Evolutionary conservation across 2,888 invertebrate species (phyloP).

Genomic region (Timema podura): DNA sequence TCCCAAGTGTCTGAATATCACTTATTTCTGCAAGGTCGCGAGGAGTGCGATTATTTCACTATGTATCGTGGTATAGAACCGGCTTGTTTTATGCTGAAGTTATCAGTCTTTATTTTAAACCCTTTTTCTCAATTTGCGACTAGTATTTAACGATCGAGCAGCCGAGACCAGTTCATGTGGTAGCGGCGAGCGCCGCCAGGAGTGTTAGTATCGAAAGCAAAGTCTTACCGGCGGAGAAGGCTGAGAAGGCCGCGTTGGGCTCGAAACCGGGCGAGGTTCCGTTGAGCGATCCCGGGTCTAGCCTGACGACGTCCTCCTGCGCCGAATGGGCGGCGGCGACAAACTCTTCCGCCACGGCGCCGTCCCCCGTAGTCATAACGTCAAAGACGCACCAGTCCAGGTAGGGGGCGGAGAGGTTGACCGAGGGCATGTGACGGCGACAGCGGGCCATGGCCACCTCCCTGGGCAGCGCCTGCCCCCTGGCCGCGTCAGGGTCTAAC

Average conservation of each 20-base stretch:
- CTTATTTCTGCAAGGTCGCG: too few relatives aligned
- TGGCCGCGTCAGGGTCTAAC: conserved; percentile 42
- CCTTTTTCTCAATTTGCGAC: too few relatives aligned
- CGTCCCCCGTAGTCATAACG: conserved; percentile 50
- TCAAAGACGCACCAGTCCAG: conserved; percentile 57
- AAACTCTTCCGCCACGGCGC: conserved; percentile 44
- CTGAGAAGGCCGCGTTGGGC: not conserved
- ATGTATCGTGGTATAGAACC: too few relatives aligned
- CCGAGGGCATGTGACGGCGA: conserved; percentile 29
- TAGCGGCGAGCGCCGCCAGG: conserved; percentile 6
- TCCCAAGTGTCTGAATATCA: too few relatives aligned
- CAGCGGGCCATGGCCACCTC: conserved; percentile 36
- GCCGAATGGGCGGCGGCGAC: conserved; percentile 47
- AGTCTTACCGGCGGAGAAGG: not conserved
- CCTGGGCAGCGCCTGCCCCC: conserved; percentile 35
- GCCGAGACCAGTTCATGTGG: too few relatives aligned
- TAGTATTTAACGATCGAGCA: too few relatives aligned
- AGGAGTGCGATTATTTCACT: too few relatives aligned
- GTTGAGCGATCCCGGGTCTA: conserved; percentile 37
- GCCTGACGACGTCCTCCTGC: conserved; percentile 39
- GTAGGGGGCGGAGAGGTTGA: conserved; percentile 47
- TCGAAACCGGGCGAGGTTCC: not conserved
- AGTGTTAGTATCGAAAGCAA: not conserved
- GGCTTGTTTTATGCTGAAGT: too few relatives aligned
- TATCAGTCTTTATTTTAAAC: too few relatives aligned